Evolutionary conservation across 64 coral and sea anemone species (phyloP), one percentile per base, ranked within the genome.

Genomic region (Pocillopora damicornis): DNA sequence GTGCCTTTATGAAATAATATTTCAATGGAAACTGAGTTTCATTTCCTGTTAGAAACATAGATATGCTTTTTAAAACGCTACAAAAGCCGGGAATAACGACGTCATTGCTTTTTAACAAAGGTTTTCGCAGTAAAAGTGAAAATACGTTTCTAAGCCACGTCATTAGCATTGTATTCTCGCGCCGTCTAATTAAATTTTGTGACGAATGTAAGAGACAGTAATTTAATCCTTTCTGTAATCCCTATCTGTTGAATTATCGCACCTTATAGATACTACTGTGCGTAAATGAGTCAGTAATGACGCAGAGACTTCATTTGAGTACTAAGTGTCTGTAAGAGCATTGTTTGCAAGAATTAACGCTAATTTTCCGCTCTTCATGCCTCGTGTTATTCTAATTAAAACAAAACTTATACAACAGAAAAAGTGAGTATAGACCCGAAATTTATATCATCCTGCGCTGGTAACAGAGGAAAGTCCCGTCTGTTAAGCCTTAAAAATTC

Each of bases 231-330:
- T 37, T n/a, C 75, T n/a, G 13, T 77, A 77, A 77, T 77, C 37
- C 75, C 75, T 77, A n/a, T 37, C 56, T 77, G 75, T 77, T 42
- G 37, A 57, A 57, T 77, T 58, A 77, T 77, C 37, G 57, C 75
- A 51, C 35, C 35, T 42, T 58, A 57, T 77, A 18, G 57, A 77
- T 17, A 77, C 75, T 77, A 37, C 45, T 20, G 15, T 38, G 45
- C 45, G 35, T 17, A 56, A 58, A 20, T 38, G 75, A 77, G 15
- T 22, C 18, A 20, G n/a, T 37, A 77, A 17, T 77, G 75, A 77
- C 75, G 75, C 17, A 77, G 56, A 15, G 42, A 77, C 45, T 37
- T 37, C 45, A 77, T 77, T 77, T 77, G 18, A 77, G 42, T 42
- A 36, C 42, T 37, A 77, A 77, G 42, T 45, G 75, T 20, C 30